A percentile compares a stretch with the other conserved stretches of the same genome.
Conservation (phyloP, 2,888 invertebrate species). For the Autographa pulchrina region DNA sequence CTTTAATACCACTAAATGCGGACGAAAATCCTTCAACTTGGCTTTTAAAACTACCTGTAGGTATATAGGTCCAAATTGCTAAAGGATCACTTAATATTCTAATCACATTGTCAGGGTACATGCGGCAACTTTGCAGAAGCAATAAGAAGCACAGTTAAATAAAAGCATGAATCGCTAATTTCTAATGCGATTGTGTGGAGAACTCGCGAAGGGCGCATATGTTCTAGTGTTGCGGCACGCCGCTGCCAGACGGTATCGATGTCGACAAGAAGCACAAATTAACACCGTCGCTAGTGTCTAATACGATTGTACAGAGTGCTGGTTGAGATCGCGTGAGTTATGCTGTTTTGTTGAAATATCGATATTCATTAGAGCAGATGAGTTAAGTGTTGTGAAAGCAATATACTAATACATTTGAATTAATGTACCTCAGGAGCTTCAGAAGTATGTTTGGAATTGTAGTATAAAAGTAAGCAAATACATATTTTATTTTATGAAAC, state of each 20-base stretch:
- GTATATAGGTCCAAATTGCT: background rate
- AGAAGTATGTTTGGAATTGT: too few relatives aligned
- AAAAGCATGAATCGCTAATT: slow-evolving; percentile 65
- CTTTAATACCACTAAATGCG: background rate
- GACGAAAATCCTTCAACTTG: background rate
- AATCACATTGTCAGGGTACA: slow-evolving; percentile 41
- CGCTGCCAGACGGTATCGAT: slow-evolving; percentile 46
- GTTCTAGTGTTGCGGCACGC: slow-evolving; percentile 46
- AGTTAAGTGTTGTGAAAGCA: background rate
- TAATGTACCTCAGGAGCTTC: too few relatives aligned
- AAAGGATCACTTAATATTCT: slow-evolving; percentile 40
- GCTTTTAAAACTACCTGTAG: background rate
- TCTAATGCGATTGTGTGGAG: slow-evolving; percentile 63
- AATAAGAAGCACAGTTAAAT: slow-evolving; percentile 62
- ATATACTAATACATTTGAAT: too few relatives aligned
- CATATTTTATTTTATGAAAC: too few relatives aligned
- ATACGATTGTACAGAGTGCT: slow-evolving; percentile 80
- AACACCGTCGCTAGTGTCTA: slow-evolving; percentile 75
- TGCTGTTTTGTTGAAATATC: slow-evolving; percentile 51
- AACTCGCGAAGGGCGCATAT: slow-evolving; percentile 57
- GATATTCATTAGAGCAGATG: slow-evolving; percentile 29
- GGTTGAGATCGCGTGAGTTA: slow-evolving; percentile 69
- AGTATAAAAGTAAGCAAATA: too few relatives aligned
- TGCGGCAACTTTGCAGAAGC: slow-evolving; percentile 49
- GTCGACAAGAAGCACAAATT: slow-evolving; percentile 52